Evolutionary conservation across 1,140 invertebrate genomes (phyloP), one percentile per base, ranked within the genome.

Genomic region (Drosophila lowei): DNA sequence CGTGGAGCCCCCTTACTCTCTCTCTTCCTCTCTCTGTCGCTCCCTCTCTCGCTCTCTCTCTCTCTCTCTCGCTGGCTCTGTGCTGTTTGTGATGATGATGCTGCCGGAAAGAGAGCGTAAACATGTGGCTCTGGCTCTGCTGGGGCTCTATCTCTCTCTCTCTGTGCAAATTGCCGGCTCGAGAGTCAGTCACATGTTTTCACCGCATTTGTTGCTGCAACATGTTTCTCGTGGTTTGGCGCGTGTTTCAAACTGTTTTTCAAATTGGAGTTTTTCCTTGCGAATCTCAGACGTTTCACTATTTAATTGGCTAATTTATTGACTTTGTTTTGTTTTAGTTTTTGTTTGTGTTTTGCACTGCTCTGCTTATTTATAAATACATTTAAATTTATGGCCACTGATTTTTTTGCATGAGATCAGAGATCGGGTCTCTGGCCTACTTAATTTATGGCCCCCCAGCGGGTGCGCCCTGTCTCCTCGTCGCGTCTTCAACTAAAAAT

Each of bases 391-490:
- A 86, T 86, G 79, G 74, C 62, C 54, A 52, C 58, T 70, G 80
- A 63, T 44, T 77, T 86, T 73, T 85, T 88, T 68, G 83, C 83
- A 81, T 81, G 80, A 84, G 66, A 85, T 85, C 79, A 79, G 79
- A 68, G 64, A 38, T 38, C 34, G 34, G 34, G 11, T 68, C 64
- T 65, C 55, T 67, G 72, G 72, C 72, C 77, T 55, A 71, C 44
- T 70, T 68, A 81, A 86, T 86, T 86, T 86, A 86, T 88, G 83
- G 48, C 68, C 65, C 65, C 3, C 34, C 52, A 43, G 54, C 64
- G 66, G 43, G 58, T 57, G 34, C 11, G 34, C 34, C 34, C 11
- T 38, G 34, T 38, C 34, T 38, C 43, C 53, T 64, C 60, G 66
- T 64, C 34, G 46, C 56, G 38, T 52, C 50, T 67, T 44, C n/a